phyloP scores from a whole-genome alignment of 1,140 invertebrate species.

The Drosophila neocordata region DNA sequence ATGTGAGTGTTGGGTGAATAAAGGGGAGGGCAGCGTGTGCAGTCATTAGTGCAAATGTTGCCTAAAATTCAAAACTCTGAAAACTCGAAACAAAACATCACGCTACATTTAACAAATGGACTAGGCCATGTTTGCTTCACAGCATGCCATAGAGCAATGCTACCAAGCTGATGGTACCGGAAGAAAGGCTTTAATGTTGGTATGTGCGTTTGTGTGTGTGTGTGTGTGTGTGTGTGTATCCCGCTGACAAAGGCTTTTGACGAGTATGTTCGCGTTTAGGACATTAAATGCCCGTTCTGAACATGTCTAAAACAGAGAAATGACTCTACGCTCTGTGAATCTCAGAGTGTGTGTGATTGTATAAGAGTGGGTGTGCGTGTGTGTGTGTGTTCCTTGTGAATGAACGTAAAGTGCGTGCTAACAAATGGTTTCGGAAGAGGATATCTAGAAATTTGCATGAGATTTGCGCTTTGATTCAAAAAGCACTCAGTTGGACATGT shows the following conservation, averaged over 20 bases:
- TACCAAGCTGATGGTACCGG: not conserved
- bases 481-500: conserved; percentile 19
- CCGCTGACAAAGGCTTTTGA: conserved; percentile 64
- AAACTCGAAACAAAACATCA: conserved; percentile 68
- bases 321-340: conserved; percentile 30
- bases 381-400: conserved; percentile 35
- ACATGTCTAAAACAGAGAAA: conserved; percentile 74
- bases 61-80: conserved; percentile 48
- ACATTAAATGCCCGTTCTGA: conserved; percentile 72
- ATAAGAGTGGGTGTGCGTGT: conserved; percentile 3
- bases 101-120: conserved; percentile 78
- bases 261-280: conserved; percentile 40
- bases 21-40: conserved; percentile 42
- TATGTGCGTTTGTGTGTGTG: not conserved
- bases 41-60: conserved; percentile 74
- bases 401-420: conserved; percentile 63
- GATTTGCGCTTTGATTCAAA: conserved; percentile 36
- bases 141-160: not conserved
- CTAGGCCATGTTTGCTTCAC: conserved; percentile 31
- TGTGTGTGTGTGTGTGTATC: conserved; percentile 16
- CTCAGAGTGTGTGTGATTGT: conserved; percentile 11
- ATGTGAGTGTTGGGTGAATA: conserved; percentile 16
- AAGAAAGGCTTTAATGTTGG: conserved; percentile 39
- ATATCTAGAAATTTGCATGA: conserved; percentile 48
- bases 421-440: conserved; percentile 14